Evolutionary conservation across 2,113 vertebrate species (phyloP).

Genomic region (Nibea coibor): DNA sequence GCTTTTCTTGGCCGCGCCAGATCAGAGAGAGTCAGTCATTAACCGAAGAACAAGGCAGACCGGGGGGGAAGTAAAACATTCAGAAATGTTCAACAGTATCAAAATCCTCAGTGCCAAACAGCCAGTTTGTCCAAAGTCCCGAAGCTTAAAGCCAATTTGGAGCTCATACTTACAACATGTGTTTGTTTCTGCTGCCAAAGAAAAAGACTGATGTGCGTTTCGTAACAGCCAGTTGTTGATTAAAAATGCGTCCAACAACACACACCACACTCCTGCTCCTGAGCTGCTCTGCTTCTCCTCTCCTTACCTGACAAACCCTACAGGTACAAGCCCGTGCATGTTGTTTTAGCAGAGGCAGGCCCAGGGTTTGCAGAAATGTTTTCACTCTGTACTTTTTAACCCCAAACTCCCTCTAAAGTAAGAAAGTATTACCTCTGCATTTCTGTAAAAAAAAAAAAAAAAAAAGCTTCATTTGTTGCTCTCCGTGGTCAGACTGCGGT

Average conservation of each 20-base stretch:
- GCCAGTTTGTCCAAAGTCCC: neutral
- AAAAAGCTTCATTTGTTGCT: neutral
- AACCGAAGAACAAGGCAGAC: slow-evolving; percentile 15
- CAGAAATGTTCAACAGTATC: slow-evolving; percentile 11
- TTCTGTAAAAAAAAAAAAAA: neutral
- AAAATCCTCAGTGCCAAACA: slow-evolving; percentile 25
- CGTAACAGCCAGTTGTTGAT: neutral
- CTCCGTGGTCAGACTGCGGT: neutral
- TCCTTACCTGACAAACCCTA: slow-evolving; percentile 39
- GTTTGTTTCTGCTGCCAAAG: slow-evolving; percentile 29
- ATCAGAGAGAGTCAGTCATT: slow-evolving; percentile 54
- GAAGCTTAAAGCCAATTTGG: slow-evolving; percentile 20
- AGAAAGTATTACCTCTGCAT: neutral
- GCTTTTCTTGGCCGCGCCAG: slow-evolving; percentile 24
- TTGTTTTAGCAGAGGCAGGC: slow-evolving; percentile 17
- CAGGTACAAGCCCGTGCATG: slow-evolving; percentile 61
- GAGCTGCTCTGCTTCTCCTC: slow-evolving; percentile 1
- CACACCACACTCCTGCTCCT: slow-evolving; percentile 10
- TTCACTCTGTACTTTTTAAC: slow-evolving; percentile 2
- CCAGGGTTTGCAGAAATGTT: slow-evolving; percentile 34
- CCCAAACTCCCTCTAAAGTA: neutral
- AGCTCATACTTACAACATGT: slow-evolving; percentile 65
- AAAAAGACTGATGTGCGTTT: slow-evolving; percentile 6
- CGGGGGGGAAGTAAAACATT: slow-evolving; percentile 40
- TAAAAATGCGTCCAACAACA: neutral